Conservation (phyloP, 2,888 invertebrate genomes). For the Rotaria socialis region DNA sequence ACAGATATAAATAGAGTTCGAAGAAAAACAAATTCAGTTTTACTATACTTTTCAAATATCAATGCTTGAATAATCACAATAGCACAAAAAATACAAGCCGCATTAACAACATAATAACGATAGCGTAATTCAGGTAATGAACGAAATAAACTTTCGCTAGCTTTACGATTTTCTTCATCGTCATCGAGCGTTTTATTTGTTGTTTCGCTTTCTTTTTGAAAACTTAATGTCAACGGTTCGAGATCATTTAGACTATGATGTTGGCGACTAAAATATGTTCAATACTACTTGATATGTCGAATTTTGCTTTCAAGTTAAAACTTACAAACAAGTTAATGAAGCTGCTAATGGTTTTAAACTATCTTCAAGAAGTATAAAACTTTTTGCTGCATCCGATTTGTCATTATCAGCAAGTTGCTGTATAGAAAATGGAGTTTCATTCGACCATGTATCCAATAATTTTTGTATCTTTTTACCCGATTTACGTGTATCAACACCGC, state of each 20-base stretch:
- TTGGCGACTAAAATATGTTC: neutral
- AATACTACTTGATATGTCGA: neutral
- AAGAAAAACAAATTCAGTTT: neutral
- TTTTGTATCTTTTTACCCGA: slow-evolving; percentile 26
- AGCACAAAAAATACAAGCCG: neutral
- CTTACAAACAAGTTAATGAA: neutral
- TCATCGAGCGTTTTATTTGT: neutral
- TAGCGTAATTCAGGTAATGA: slow-evolving; percentile 27
- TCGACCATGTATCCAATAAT: slow-evolving; percentile 33
- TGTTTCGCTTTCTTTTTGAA: neutral
- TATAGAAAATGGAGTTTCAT: slow-evolving; percentile 8
- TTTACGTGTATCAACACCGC: neutral
- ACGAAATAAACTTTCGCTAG: slow-evolving; percentile 2
- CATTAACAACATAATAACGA: slow-evolving; percentile 20
- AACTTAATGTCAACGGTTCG: neutral
- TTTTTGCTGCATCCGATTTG: slow-evolving; percentile 27
- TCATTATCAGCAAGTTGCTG: neutral
- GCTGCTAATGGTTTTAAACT: slow-evolving; percentile 23
- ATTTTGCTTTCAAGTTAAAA: neutral
- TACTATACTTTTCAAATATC: slow-evolving; percentile 3
- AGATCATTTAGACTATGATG: slow-evolving; percentile 8
- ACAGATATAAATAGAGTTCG: neutral
- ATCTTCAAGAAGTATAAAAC: slow-evolving; percentile 35
- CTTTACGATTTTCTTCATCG: slow-evolving; percentile 23
- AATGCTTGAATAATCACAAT: neutral